A percentile compares a stretch with the other conserved stretches of the same genome.
Evolutionary conservation across 1,140 invertebrate genomes (phyloP).

Genomic region (Fopius arisanus): DNA sequence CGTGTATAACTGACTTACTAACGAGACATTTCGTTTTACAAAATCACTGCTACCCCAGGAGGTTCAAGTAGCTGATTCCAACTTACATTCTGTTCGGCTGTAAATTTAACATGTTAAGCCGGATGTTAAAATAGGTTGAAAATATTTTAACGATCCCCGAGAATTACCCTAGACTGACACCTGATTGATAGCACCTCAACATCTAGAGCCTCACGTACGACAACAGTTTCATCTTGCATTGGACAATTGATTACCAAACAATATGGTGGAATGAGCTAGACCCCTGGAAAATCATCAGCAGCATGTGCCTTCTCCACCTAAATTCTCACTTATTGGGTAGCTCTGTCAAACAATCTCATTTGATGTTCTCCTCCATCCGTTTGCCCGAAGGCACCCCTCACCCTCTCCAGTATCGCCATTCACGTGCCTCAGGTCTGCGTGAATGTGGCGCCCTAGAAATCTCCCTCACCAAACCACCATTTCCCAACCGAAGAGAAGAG

Average conservation of each 20-base stretch:
- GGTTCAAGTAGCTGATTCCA: constrained; percentile 28
- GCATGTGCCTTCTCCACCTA: neutral
- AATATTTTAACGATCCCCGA: neutral
- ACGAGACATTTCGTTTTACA: constrained; percentile 61
- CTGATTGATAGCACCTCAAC: neutral
- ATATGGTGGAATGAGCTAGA: neutral
- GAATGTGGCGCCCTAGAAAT: constrained; percentile 13
- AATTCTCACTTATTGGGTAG: constrained; percentile 51
- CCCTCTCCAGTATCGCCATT: constrained; percentile 38
- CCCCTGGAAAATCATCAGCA: neutral
- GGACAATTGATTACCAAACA: neutral
- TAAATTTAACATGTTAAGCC: constrained; percentile 45
- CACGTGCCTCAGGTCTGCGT: constrained; percentile 22
- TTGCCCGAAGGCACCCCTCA: constrained; percentile 35
- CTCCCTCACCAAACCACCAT: constrained; percentile 31
- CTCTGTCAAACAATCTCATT: constrained; percentile 64
- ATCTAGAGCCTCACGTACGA: too few relatives aligned
- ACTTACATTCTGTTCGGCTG: constrained; percentile 45
- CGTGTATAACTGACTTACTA: constrained; percentile 49
- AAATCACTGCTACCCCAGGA: constrained; percentile 47
- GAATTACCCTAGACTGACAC: neutral
- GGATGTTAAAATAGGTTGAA: neutral
- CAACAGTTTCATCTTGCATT: too few relatives aligned
- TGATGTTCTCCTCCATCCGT: constrained; percentile 42
- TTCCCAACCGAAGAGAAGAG: constrained; percentile 45